These are phyloP conservation scores for Andricus grossulariae DNA, from an alignment of 1,140 invertebrate genomes.

Conservation along the genomic window DNA sequence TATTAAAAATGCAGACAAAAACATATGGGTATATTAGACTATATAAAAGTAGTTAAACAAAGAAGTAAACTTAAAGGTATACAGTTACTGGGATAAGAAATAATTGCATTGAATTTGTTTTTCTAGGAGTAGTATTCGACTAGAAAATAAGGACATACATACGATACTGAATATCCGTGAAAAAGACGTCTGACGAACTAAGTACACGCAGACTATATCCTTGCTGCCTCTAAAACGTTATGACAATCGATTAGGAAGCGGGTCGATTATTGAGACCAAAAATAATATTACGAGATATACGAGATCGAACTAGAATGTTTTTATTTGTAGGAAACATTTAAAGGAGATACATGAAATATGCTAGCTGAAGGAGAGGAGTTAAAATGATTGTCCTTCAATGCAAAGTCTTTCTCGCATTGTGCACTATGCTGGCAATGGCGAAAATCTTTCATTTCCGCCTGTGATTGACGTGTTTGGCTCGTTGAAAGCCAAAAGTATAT, in stretches of 20 bases:
- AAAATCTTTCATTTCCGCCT: not conserved
- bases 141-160: constrained; percentile 20
- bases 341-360: not conserved
- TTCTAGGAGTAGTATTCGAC: constrained; percentile 5
- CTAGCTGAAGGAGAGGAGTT: not conserved
- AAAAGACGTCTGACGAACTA: constrained; percentile 3
- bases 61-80: not conserved
- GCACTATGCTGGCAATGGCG: not conserved
- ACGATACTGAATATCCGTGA: constrained; percentile 19
- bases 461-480: constrained; percentile 49
- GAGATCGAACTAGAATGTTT: not conserved
- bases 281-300: not conserved
- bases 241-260: not conserved
- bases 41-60: not conserved
- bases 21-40: not conserved
- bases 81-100: not conserved
- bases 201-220: constrained; percentile 6
- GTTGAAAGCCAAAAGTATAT: constrained; percentile 51
- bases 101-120: constrained; percentile 7
- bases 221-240: constrained; percentile 18
- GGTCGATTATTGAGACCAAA: not conserved
- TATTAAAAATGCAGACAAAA: not conserved
- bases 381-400: not conserved
- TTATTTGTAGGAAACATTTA: constrained; percentile 2
- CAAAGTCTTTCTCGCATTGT: not conserved